Conservation (phyloP, 2,113 vertebrate genomes). For the Mohoua ochrocephala region DNA sequence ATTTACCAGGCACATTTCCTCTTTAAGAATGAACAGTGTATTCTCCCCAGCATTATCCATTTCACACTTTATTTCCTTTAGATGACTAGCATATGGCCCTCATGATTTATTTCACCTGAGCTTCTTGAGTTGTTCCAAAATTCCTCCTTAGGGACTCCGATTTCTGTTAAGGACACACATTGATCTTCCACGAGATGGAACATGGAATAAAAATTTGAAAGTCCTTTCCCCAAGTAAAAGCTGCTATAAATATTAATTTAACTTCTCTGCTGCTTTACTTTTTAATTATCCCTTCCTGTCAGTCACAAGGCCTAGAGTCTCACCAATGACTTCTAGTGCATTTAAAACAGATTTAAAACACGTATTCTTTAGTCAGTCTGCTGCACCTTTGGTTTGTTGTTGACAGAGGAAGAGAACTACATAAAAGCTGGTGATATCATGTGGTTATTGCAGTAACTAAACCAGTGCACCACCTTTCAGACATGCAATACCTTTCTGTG, state of each 20-base stretch:
- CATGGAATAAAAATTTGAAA: neutral
- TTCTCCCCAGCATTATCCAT: neutral
- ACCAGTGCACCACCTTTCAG: neutral
- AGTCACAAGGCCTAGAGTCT: neutral
- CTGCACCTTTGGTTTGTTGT: neutral
- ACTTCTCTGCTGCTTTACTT: neutral
- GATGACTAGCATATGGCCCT: neutral
- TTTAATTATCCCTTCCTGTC: neutral
- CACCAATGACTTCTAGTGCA: neutral
- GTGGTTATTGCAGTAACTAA: neutral
- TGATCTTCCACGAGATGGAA: neutral
- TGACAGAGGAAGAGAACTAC: neutral
- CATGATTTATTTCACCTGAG: neutral
- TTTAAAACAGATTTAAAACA: neutral
- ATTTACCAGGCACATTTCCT: neutral
- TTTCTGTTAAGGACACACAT: neutral
- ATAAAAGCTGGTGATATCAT: accelerated
- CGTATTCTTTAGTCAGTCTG: neutral
- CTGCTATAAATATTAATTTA: neutral
- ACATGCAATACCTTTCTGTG: accelerated
- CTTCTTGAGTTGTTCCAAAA: neutral
- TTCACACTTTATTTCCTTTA: neutral
- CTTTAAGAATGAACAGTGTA: neutral
- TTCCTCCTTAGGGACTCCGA: neutral
- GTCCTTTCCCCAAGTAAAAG: neutral